These are phyloP conservation scores for Cremastinae sp. DNA, from an alignment of 2,888 invertebrate species.

Conservation along the genomic window DNA sequence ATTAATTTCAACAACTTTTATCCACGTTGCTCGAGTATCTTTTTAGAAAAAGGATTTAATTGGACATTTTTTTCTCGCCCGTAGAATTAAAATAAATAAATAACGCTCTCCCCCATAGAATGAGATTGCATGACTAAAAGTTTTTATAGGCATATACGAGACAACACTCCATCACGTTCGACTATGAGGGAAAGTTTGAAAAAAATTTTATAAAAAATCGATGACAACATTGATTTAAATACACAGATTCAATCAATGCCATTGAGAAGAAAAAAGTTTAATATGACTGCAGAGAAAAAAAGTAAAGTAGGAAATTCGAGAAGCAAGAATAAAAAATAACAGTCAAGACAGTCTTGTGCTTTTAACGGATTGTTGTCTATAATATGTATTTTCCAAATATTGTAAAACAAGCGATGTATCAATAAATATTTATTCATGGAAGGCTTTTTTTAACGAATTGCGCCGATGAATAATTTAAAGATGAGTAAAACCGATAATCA, in stretches of 20 bases:
- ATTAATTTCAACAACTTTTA: neutral
- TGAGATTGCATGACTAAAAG: conserved; percentile 24
- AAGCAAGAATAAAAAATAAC: conserved; percentile 17
- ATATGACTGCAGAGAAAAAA: conserved; percentile 21
- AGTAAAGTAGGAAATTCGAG: conserved; percentile 9
- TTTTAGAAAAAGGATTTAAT: conserved; percentile 11
- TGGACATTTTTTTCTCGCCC: conserved; percentile 3
- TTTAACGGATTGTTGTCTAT: conserved; percentile 49
- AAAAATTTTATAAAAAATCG: conserved; percentile 11
- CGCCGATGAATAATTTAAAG: neutral
- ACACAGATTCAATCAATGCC: neutral
- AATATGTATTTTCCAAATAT: conserved; percentile 67
- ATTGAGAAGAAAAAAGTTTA: conserved; percentile 18
- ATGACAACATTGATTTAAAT: conserved; percentile 14
- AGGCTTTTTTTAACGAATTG: conserved; percentile 42
- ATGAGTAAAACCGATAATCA: conserved; percentile 8
- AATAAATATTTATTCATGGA: conserved; percentile 76
- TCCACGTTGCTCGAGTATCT: conserved; percentile 27
- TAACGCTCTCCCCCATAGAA: conserved; percentile 14
- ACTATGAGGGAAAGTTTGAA: conserved; percentile 17
- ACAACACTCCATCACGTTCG: conserved; percentile 12
- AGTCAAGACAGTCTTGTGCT: conserved; percentile 42
- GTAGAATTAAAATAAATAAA: conserved; percentile 19
- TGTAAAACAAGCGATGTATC: conserved; percentile 74
- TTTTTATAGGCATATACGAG: conserved; percentile 18